Base-by-base conservation (phyloP, 1,140 invertebrate species). In the Venturia canescens region DNA sequence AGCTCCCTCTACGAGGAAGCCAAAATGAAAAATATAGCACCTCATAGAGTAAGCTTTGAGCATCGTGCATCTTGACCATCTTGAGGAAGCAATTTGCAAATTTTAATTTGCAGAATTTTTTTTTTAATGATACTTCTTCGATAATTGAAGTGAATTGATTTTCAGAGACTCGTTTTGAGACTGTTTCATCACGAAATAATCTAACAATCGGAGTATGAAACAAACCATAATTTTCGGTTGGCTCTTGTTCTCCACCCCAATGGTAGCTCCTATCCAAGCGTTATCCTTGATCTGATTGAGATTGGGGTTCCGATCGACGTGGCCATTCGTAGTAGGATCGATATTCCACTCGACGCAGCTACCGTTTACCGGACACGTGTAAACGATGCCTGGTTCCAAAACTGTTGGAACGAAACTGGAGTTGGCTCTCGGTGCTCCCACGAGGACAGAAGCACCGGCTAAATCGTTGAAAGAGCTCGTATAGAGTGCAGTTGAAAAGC, bases 391-490 rank as follows among this genome's bases (percentile, higher is more conserved):
- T 13, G 89, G 88, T 79, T 90, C 87, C 9, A 34, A 78, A 13
- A 87, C 81, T 1, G 21, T 21, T 9, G 53, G 27, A 18, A 80
- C 15, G 23, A 4, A 7, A 26, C 80, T 85, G 18, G 79, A 78
- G 80, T 89, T 88, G 11, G 87, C 88, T 34, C 87, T 76, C 0
- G 88, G 88, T 0, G 88, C 88, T 34, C 88, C 88, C 0, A 88
- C 79, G 57, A 89, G 67, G 9, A 89, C 31, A 13, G 82, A 16
- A 1, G 84, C 78, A 76, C 84, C 77, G 9, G 63, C 9, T 16
- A 38, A 66, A 78, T 69, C 66, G 13, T 75, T 77, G 6, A 13
- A 44, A 13, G 27, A 13, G 31, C n/a, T 70, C 9, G 50, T 44
- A 29, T 88, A 88, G 21, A 89, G 48, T 23, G 85, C 87, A 5